Evolutionary conservation across 2,888 invertebrate genomes (phyloP).

Genomic region (Lissonota sp.): DNA sequence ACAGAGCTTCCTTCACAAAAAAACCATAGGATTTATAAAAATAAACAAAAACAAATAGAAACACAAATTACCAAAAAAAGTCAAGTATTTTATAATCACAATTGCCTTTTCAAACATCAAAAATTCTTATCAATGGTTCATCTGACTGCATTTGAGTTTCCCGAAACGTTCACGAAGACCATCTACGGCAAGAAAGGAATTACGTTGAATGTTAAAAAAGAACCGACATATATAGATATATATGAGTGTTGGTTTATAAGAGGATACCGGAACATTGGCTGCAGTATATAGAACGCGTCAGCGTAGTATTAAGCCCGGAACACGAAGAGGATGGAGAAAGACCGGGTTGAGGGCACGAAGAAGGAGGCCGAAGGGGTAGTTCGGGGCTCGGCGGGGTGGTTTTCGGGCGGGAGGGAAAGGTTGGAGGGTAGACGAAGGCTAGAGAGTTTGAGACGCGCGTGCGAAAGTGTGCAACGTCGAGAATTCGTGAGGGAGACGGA

Average conservation of each 20-base stretch:
- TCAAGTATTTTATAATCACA: too few relatives aligned
- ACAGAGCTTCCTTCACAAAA: too few relatives aligned
- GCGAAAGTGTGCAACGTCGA: conserved; percentile 75
- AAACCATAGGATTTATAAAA: too few relatives aligned
- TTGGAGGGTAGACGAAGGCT: conserved; percentile 64
- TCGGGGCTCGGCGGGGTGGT: conserved; percentile 73
- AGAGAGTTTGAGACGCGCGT: conserved; percentile 59
- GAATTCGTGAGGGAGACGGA: conserved; percentile 77
- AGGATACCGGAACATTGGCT: conserved; percentile 37
- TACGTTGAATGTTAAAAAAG: conserved; percentile 43
- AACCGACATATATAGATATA: conserved; percentile 1
- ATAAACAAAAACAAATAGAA: too few relatives aligned
- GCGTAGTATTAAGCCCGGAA: conserved; percentile 46
- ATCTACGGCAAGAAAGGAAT: conserved; percentile 4
- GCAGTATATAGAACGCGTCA: conserved; percentile 9
- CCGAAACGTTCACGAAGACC: too few relatives aligned
- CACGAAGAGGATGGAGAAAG: conserved; percentile 60
- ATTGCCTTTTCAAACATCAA: too few relatives aligned
- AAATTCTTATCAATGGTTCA: too few relatives aligned
- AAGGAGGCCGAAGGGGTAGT: conserved; percentile 68
- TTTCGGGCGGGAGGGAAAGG: conserved; percentile 65
- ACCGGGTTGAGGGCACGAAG: conserved; percentile 56
- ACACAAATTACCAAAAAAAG: too few relatives aligned
- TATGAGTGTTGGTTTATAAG: conserved; percentile 12
- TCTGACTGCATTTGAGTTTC: too few relatives aligned